phyloP scores from a whole-genome alignment of 1,140 invertebrate genomes.

The Medauroidea extradentata region DNA sequence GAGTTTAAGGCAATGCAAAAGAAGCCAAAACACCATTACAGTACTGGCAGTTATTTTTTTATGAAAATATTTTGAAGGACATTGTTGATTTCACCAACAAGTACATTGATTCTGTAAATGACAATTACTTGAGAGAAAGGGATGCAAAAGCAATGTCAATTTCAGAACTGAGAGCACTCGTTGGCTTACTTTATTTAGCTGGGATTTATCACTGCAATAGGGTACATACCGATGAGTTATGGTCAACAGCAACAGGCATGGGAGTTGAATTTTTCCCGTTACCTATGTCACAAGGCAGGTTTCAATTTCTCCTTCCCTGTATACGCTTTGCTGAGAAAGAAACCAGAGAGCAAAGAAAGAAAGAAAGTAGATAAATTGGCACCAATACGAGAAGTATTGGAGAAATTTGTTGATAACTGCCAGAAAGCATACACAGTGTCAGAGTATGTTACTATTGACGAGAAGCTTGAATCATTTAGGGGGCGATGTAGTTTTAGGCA shows the following conservation, averaged over 20 bases:
- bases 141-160: conserved; percentile 17
- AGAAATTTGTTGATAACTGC: neutral
- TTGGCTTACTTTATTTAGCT: conserved; percentile 33
- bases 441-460: neutral
- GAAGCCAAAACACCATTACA: conserved; percentile 20
- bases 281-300: conserved; percentile 6
- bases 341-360: neutral
- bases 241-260: conserved; percentile 27
- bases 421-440: neutral
- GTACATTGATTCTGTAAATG: conserved; percentile 20
- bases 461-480: conserved; percentile 32
- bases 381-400: neutral
- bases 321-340: neutral
- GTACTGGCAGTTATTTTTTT: conserved; percentile 26
- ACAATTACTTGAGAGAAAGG: conserved; percentile 22
- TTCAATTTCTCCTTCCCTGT: neutral
- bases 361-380: neutral
- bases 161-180: conserved; percentile 14
- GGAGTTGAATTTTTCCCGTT: no score
- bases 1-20: conserved; percentile 18
- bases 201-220: conserved; percentile 22
- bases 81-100: conserved; percentile 26
- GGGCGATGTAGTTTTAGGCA: conserved; percentile 41
- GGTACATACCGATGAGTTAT: conserved; percentile 30
- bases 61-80: conserved; percentile 18